Conservation (phyloP, 2,113 vertebrate species). For the Melanostigma gelatinosum region DNA sequence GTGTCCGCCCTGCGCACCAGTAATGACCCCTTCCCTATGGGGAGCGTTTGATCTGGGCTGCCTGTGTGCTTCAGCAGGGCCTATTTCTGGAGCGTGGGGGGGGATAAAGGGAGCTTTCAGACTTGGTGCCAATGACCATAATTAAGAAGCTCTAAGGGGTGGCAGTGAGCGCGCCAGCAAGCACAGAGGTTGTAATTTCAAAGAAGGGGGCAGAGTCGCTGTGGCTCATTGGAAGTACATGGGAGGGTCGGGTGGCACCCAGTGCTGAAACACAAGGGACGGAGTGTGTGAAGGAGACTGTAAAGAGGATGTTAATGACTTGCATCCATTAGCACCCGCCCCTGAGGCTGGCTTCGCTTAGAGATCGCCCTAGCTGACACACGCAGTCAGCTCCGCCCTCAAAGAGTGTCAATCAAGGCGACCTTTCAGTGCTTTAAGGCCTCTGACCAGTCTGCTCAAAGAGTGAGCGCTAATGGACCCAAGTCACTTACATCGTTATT, state of each 20-base stretch:
- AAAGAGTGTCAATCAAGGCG: constrained; percentile 46
- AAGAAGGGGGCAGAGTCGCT: constrained; percentile 66
- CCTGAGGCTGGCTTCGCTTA: constrained; percentile 36
- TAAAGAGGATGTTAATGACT: constrained; percentile 78
- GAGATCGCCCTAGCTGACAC: constrained; percentile 49
- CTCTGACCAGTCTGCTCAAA: constrained; percentile 18
- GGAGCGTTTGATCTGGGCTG: constrained; percentile 82
- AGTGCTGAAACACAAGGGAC: constrained; percentile 73
- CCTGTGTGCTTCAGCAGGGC: constrained; percentile 77
- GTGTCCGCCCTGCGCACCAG: constrained; percentile 66
- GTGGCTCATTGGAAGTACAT: constrained; percentile 75
- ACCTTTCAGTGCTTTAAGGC: constrained; percentile 46
- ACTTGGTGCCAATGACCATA: constrained; percentile 76
- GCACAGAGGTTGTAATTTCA: constrained; percentile 82
- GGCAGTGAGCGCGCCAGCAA: constrained; percentile 79
- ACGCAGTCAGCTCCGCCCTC: constrained; percentile 26
- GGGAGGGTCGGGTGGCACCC: constrained; percentile 73
- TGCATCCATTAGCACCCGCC: constrained; percentile 72
- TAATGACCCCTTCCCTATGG: constrained; percentile 74
- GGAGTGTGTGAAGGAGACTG: constrained; percentile 66
- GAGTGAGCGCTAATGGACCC: constrained; percentile 27
- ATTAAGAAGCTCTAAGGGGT: constrained; percentile 84
- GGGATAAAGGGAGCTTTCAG: constrained; percentile 84
- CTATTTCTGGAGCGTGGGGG: constrained; percentile 86
- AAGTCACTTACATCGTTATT: constrained; percentile 32